Evolutionary conservation across 92 coral and sea anemone genomes (phyloP), one percentile per base, ranked within the genome.

Genomic region (Parazoanthus atlanticus): DNA sequence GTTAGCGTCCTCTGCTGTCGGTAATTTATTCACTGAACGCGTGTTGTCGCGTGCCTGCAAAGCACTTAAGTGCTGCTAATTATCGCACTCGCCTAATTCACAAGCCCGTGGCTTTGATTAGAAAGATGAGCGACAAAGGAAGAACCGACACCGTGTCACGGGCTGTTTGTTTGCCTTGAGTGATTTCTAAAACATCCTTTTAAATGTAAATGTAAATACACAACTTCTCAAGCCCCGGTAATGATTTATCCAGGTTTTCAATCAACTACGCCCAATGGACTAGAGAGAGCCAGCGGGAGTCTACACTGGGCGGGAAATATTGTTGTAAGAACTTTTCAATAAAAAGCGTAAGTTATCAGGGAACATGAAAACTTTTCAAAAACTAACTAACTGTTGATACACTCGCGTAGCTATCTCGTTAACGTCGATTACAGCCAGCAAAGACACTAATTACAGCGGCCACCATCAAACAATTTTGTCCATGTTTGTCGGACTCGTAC

Each of bases 31-130:
- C 87, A 41, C 40, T 8, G 38, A 69, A 71, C 87, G 87, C 87
- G 87, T 71, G 87, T 31, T 26, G 87, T 70, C 87, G 87, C 87
- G 87, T 84, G 87, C 64, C 87, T 29, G 21, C 52, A 41, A 61
- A 40, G 10, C 26, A 41, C n/a, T 81, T 32, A 54, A 56, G 72
- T 56, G 85, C 41, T 6, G 71, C 16, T 81, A 56, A 46, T 41
- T 82, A 33, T 19, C 78, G 3, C 40, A 17, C 11, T 28, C 21
- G 86, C 33, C 31, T 49, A 65, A 71, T 71, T 70, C 79, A 84
- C 87, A 70, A 69, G 76, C 28, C 56, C 77, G 36, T 28, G 61
- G 32, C 77, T 69, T 23, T 83, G 33, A 70, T 71, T 84, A 71
- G 41, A 46, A 69, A 46, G 65, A 69, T 43, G 77, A 43, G 23